Evolutionary conservation across 2,797 vertebrate genomes (phyloP), one percentile per base, ranked within the genome.

Genomic region (Periophthalmus magnuspinnatus): DNA sequence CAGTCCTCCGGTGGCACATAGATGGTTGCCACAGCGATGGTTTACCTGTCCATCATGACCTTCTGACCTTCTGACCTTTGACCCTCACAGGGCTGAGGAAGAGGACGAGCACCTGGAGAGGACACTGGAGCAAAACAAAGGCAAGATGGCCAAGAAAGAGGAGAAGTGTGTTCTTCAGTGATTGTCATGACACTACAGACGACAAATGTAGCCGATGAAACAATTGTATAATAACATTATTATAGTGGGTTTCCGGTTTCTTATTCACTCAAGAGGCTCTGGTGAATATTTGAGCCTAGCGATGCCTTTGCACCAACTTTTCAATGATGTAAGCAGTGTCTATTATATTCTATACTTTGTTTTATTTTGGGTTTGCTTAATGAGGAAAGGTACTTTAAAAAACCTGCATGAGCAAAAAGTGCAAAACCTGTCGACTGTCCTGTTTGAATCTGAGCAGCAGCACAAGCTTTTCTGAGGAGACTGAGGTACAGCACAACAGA

Each of bases 61-160:
- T 11, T 60, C 77, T 91, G 87, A 91, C 83, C 83, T 84, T 80
- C 77, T 86, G 84, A 78, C 81, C 72, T 88, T 67, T 93, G 74
- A 68, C 70, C 56, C 93, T 55, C 79, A 76, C 79, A 98, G 97
- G 93, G 97, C 97, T 6, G 97, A 99, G 92, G 97, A 98, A 87
- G 97, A 99, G 92, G 97, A 99, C 76, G 97, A 99, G 85, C 97
- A 98, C 92, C 95, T 99, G 94, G 97, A 99, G 92, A 92, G 97
- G 89, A 99, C 96, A 83, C 94, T 99, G 85, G 97, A 99, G 90
- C 96, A 98, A 94, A 99, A 97, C 95, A 98, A 97, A 96, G 97
- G 97, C 93, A 99, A 98, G 91, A 99, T 99, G 96, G 94, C 95
- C 92, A 99, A 99, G 94, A 98, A 98, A 85, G 97, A 99, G 89